phyloP scores from a whole-genome alignment of 23 tunicate genomes.

The Styela plicata region DNA sequence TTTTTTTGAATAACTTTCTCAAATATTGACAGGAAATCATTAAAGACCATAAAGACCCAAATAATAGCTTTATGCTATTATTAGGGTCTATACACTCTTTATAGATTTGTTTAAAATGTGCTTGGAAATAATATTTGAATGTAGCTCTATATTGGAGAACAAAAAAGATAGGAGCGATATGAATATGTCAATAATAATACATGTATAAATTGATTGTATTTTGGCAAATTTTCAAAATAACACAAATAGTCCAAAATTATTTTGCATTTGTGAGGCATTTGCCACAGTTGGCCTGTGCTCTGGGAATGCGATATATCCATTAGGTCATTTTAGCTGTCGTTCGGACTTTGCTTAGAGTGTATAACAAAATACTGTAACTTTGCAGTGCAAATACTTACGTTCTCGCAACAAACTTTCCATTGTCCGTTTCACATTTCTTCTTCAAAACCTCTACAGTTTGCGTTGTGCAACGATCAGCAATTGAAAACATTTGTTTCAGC shows the following conservation, averaged over 20 bases:
- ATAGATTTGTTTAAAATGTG: no score
- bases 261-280: no score
- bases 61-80: background rate
- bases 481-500: conserved; percentile 2
- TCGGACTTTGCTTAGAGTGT: no score
- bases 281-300: no score
- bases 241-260: background rate
- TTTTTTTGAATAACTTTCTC: background rate
- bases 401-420: background rate
- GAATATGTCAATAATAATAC: no score
- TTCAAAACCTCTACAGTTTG: background rate
- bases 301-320: no score
- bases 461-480: background rate
- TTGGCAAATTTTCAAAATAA: background rate
- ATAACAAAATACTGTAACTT: no score
- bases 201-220: no score
- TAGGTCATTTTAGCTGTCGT: no score
- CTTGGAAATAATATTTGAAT: no score
- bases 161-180: no score
- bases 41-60: background rate
- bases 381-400: background rate
- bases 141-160: no score
- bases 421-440: background rate
- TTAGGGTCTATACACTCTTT: background rate
- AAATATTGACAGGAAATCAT: background rate